A percentile compares a stretch with the other conserved stretches of the same genome.
phyloP scores from a whole-genome alignment of 2,113 vertebrate species.

The Macaca fascicularis region T2T-MFA8v1.1 NC_088388.1:130242501-130243000 shows the following conservation, averaged over 20 bases:
- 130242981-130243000: background rate
- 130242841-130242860: constrained; percentile 65
- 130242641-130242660: constrained; percentile 88
- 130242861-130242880: constrained; percentile 32
- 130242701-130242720: constrained; percentile 92
- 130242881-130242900: background rate
- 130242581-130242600: constrained; percentile 67
- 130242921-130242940: background rate
- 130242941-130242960: background rate
- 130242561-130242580: constrained; percentile 36
- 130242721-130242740: constrained; percentile 92
- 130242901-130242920: background rate
- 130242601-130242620: constrained; percentile 76
- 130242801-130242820: constrained; percentile 87
- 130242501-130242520: background rate
- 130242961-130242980: rapidly evolving
- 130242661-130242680: constrained; percentile 89
- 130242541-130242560: background rate
- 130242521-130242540: background rate
- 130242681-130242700: constrained; percentile 92
- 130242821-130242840: constrained; percentile 80
- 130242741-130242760: constrained; percentile 93
- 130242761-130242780: constrained; percentile 91
- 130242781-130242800: constrained; percentile 88
- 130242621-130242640: constrained; percentile 85